phyloP scores from a whole-genome alignment of 1,140 invertebrate species.

The Drosophila nikananu region DNA sequence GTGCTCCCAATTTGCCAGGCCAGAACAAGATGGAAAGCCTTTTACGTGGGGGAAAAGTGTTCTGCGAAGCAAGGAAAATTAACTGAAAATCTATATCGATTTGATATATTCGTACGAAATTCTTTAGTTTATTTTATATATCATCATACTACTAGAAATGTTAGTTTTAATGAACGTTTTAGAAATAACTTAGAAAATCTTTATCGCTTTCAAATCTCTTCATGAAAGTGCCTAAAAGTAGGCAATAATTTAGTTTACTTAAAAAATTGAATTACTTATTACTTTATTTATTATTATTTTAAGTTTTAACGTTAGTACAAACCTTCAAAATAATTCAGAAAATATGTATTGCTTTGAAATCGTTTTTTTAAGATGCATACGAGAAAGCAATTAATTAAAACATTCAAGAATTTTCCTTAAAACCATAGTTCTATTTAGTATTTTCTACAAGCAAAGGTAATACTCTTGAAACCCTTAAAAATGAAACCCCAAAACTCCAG shows the following conservation, averaged over 20 bases:
- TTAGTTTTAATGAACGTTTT: not conserved
- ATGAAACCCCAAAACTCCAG: not conserved
- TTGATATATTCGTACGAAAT: not conserved
- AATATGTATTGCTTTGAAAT: too few species aligned
- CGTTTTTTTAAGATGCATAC: too few species aligned
- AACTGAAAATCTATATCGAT: not conserved
- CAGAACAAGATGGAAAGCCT: conserved; percentile 35
- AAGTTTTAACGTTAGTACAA: too few species aligned
- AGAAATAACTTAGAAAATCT: not conserved
- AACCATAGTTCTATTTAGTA: not conserved
- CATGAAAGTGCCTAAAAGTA: not conserved
- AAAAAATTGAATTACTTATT: too few species aligned
- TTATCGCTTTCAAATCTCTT: not conserved
- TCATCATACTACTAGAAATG: not conserved
- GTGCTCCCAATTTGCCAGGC: conserved; percentile 46
- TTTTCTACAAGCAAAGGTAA: too few species aligned
- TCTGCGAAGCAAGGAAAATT: not conserved
- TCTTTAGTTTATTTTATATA: not conserved
- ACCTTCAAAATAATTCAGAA: too few species aligned
- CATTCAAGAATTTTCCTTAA: not conserved
- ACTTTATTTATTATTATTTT: too few species aligned
- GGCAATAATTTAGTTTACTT: not conserved
- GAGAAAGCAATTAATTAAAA: too few species aligned
- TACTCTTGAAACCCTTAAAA: not conserved
- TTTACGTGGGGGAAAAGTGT: conserved; percentile 1